A percentile compares a stretch with the other conserved stretches of the same genome.
phyloP scores from a whole-genome alignment of 1,140 invertebrate genomes.

The Drosophila elegans region DNA sequence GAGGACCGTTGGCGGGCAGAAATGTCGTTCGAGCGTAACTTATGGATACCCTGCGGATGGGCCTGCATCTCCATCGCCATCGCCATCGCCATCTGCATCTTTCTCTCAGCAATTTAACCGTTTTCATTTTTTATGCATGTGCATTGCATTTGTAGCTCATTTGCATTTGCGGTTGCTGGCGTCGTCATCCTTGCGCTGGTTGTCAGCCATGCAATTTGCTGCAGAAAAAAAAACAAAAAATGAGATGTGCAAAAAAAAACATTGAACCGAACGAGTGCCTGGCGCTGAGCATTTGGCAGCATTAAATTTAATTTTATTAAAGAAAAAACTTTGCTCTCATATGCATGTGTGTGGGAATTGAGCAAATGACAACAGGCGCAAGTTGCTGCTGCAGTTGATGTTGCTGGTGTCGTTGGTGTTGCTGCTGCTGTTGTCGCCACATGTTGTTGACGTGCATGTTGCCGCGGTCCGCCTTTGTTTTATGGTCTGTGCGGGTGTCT shows the following conservation, averaged over 20 bases:
- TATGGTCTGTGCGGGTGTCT: conserved; percentile 67
- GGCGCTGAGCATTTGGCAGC: conserved; percentile 65
- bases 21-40: conserved; percentile 58
- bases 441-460: conserved; percentile 76
- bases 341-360: conserved; percentile 64
- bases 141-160: conserved; percentile 79
- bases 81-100: conserved; percentile 34
- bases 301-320: conserved; percentile 83
- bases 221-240: conserved; percentile 33
- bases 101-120: conserved; percentile 55
- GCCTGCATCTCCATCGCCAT: conserved; percentile 13
- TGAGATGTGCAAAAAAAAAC: conserved; percentile 7
- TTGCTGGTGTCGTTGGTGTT: conserved; percentile 26
- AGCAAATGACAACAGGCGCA: conserved; percentile 75
- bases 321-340: conserved; percentile 71
- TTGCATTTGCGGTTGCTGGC: conserved; percentile 73
- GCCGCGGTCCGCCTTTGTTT: conserved; percentile 64
- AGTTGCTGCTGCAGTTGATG: conserved; percentile 51
- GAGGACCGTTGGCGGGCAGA: conserved; percentile 45
- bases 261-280: conserved; percentile 63
- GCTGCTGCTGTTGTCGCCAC: conserved; percentile 58
- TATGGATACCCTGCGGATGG: conserved; percentile 53
- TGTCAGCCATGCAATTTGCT: conserved; percentile 76
- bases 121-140: conserved; percentile 81
- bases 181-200: conserved; percentile 35